phyloP scores from a whole-genome alignment of 2,888 invertebrate species.

The Chorisops tibialis region DNA sequence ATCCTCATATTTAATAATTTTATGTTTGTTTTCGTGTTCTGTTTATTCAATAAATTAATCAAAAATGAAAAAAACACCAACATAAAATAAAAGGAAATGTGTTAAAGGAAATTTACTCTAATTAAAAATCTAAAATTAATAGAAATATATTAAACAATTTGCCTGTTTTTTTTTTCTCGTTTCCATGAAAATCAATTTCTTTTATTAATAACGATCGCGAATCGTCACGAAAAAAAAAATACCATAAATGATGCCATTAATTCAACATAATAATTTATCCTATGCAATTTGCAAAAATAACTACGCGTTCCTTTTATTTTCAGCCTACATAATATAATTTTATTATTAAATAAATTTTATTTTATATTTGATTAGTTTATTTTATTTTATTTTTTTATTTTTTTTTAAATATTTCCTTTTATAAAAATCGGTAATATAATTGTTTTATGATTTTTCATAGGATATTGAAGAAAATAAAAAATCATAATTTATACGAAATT shows the following conservation, averaged over 20 bases:
- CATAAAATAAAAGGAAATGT: constrained; percentile 9
- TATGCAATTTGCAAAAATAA: constrained; percentile 20
- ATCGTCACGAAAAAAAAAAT: not conserved
- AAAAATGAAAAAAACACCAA: no score
- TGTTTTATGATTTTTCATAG: not conserved
- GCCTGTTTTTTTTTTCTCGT: no score
- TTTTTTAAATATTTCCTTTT: not conserved
- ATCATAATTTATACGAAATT: no score
- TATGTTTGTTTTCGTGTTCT: constrained; percentile 12
- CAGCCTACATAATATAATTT: constrained; percentile 1
- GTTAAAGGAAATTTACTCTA: no score
- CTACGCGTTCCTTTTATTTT: constrained; percentile 22
- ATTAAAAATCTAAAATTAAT: no score
- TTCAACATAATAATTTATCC: not conserved
- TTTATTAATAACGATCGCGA: no score
- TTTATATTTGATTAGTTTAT: not conserved
- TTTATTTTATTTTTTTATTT: not conserved
- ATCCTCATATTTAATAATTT: not conserved
- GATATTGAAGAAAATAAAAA: no score
- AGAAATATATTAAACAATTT: no score
- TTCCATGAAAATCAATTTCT: no score
- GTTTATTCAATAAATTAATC: constrained; percentile 8
- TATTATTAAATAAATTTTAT: not conserved
- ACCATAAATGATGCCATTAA: constrained; percentile 13
- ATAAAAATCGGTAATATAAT: not conserved